These are phyloP conservation scores for Drosophila buzzatii DNA, from an alignment of 2,888 invertebrate genomes.

Conservation along the genomic window DNA sequence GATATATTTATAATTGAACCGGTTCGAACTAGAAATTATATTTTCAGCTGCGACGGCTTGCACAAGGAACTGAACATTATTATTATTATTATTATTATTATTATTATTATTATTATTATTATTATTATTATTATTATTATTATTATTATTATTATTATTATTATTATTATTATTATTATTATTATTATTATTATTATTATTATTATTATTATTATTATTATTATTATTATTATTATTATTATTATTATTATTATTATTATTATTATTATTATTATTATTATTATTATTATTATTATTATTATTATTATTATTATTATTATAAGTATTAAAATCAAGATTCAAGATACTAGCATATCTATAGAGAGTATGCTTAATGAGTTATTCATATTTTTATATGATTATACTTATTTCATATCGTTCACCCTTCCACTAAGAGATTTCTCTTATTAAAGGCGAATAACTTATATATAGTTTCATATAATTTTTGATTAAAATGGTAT, in stretches of 20 bases:
- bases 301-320: rapidly evolving
- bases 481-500: too few species aligned
- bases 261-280: rapidly evolving
- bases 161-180: not conserved
- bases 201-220: not conserved
- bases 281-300: not conserved
- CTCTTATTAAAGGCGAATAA: too few species aligned
- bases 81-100: rapidly evolving
- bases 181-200: rapidly evolving
- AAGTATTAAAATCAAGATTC: not conserved
- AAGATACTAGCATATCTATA: not conserved
- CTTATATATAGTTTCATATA: too few species aligned
- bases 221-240: rapidly evolving
- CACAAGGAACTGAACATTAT: not conserved
- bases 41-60: not conserved
- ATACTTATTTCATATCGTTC: not conserved
- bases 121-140: rapidly evolving
- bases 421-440: too few species aligned
- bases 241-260: rapidly evolving
- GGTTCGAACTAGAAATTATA: not conserved
- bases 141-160: rapidly evolving
- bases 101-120: rapidly evolving
- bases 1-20: not conserved
- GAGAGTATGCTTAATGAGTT: not conserved
- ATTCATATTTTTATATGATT: not conserved